Conservation (phyloP, 2,113 vertebrate species). For the Phrynocephalus versicolor region DNA sequence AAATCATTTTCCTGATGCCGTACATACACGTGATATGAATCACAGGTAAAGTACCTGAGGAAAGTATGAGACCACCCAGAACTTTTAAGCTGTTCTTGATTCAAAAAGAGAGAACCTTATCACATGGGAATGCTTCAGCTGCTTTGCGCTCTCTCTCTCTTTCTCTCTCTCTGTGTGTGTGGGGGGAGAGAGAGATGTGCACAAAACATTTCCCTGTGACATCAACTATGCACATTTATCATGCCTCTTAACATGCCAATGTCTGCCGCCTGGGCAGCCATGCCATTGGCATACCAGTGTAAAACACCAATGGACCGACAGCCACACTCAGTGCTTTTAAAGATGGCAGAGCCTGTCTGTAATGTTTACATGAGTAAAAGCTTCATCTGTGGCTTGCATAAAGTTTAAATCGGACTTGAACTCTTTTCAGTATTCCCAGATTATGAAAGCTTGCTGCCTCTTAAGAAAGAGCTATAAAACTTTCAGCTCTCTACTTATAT, state of each 20-base stretch:
- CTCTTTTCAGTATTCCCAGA: not conserved
- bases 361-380: not conserved
- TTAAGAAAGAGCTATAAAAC: not conserved
- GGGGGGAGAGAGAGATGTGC: no score
- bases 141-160: not conserved
- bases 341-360: not conserved
- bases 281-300: no score
- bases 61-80: not conserved
- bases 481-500: not conserved
- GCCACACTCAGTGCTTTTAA: not conserved
- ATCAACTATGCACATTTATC: not conserved
- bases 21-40: no score
- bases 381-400: not conserved
- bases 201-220: not conserved
- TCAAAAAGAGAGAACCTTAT: not conserved
- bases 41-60: no score
- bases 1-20: no score
- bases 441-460: not conserved
- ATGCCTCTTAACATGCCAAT: not conserved
- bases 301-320: not conserved
- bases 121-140: no score
- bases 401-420: not conserved
- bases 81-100: not conserved
- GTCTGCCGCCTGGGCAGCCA: no score
- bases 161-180: no score